Base-by-base conservation (phyloP, 92 coral and sea anemone genomes). In the Epizoanthus rinbou region DNA sequence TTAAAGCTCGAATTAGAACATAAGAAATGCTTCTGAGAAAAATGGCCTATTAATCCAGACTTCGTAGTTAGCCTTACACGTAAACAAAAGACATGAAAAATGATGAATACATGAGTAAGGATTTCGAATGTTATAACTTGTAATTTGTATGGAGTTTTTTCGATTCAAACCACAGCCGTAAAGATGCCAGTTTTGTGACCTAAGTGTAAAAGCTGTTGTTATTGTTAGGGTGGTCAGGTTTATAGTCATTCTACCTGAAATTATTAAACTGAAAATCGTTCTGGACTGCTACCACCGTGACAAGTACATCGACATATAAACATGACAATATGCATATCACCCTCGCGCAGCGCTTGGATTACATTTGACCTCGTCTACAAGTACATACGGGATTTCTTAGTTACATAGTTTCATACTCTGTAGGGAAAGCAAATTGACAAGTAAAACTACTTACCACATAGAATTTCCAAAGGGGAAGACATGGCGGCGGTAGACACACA, bases 341-440 rank as follows among this genome's bases (percentile, higher is more conserved):
- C 37, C 52, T 5, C n/a, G 19, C 59, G 16, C 14, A 18, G 6
- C 43, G 43, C 43, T 37, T 6, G 54, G 17, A 19, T 73, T 47
- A 73, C 79, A 73, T 73, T 73, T 73, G 79, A 50, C 79, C 79
- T 21, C 62, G 33, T 17, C 19, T 57, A 57, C 16, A 22, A 33
- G 37, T 21, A 16, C 41, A 37, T 11, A 6, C 23, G 23, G 57
- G 54, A 50, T 10, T 50, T 50, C 54, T 10, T 50, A 9, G 54
- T 50, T 9, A 3, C 54, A 50, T 13, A 50, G 54, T 11, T 11
- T 50, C 54, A 50, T 58, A 73, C 25, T 50, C 28, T 5, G 41
- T 50, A 23, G 52, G 54, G 14, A 70, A 45, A 31, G 0, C 25
- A 73, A 47, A 43, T 14, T n/a, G 35, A 43, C 58, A 4, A 52